Percentiles rank a stretch among this genome's conserved stretches.
Conservation (phyloP, 2,888 invertebrate species). For the Bellardia pandia region DNA sequence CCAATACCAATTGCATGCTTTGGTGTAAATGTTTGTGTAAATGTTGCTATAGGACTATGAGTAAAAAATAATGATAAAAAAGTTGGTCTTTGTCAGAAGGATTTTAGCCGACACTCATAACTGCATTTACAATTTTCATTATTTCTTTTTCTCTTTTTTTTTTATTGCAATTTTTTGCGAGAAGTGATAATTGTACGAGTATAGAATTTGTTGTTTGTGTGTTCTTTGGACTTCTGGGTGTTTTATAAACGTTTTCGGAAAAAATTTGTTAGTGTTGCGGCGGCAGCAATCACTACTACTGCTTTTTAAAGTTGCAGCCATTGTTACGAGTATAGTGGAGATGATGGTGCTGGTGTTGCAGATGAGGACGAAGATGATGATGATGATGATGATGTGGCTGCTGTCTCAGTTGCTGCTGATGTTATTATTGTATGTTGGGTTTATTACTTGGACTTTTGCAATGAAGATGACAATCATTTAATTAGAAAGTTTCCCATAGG, state of each 20-base stretch:
- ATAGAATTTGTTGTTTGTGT: constrained; percentile 21
- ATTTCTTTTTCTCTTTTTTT: constrained; percentile 14
- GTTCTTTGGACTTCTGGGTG: constrained; percentile 11
- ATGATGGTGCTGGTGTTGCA: constrained; percentile 33
- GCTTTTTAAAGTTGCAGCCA: constrained; percentile 41
- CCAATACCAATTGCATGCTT: background rate
- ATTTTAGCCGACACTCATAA: constrained; percentile 68
- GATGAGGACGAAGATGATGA: constrained; percentile 25
- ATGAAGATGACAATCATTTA: constrained; percentile 83
- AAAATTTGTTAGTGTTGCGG: constrained; percentile 20
- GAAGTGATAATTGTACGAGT: constrained; percentile 64
- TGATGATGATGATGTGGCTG: background rate
- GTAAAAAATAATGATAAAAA: constrained; percentile 45
- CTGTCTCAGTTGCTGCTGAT: constrained; percentile 52
- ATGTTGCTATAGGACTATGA: background rate
- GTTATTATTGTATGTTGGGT: constrained; percentile 65
- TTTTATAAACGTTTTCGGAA: constrained; percentile 26
- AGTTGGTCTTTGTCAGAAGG: constrained; percentile 68
- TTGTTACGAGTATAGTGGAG: constrained; percentile 7
- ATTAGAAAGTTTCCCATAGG: constrained; percentile 84
- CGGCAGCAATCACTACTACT: constrained; percentile 33
- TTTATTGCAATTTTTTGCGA: constrained; percentile 29
- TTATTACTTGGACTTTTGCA: constrained; percentile 73
- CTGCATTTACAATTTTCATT: constrained; percentile 65
- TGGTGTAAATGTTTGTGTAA: constrained; percentile 6